These are phyloP conservation scores for Cydia splendana DNA, from an alignment of 1,140 invertebrate genomes.

Conservation along the genomic window DNA sequence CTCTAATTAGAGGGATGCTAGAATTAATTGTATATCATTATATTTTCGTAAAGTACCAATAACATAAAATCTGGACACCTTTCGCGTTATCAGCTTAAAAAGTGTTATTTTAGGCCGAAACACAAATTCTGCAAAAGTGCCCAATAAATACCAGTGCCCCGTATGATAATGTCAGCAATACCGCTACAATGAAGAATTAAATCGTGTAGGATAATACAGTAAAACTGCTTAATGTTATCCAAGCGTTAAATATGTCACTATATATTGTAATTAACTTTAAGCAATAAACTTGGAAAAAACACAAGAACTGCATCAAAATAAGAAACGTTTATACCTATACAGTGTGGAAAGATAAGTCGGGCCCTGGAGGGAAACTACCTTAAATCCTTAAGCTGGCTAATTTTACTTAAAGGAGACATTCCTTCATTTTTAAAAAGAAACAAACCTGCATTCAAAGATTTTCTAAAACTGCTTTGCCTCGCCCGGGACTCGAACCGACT, in stretches of 20 bases:
- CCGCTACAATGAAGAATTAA: constrained; percentile 20
- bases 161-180: constrained; percentile 18
- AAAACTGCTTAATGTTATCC: constrained; percentile 2
- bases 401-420: no score
- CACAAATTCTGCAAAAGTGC: constrained; percentile 4
- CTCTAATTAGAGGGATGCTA: no score
- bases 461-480: no score
- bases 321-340: no score
- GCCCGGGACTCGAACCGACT: no score
- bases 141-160: constrained; percentile 17
- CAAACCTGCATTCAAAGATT: no score
- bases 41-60: background rate
- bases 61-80: background rate
- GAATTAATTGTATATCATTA: background rate
- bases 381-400: no score
- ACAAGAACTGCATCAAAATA: background rate
- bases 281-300: constrained; percentile 8
- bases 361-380: no score
- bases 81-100: constrained; percentile 11
- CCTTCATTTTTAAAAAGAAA: no score
- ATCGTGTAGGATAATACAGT: constrained; percentile 15
- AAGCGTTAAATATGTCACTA: no score
- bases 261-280: no score
- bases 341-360: no score
- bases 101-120: background rate